These are phyloP conservation scores for Poeciliopsis retropinna DNA, from an alignment of 2,113 vertebrate genomes.

Conservation along the genomic window DNA sequence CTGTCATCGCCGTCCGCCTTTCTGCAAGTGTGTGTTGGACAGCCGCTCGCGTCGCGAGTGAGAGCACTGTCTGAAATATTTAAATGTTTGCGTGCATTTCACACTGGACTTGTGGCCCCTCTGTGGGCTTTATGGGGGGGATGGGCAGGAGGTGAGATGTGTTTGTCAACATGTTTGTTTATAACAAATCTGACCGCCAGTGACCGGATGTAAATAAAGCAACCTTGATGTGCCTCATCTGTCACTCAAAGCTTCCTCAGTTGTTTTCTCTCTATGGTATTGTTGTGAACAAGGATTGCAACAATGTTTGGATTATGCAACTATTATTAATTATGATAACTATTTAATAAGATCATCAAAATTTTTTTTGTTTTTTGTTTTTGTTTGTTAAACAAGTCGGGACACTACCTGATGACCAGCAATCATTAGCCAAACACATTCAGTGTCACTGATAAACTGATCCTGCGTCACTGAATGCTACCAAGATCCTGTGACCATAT, in stretches of 20 bases:
- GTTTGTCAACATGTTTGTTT: conserved; percentile 23
- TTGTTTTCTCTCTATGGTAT: background rate
- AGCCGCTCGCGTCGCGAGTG: conserved; percentile 13
- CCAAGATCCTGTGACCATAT: too few species aligned
- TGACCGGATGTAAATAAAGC: background rate
- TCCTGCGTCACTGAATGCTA: too few species aligned
- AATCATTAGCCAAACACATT: too few species aligned
- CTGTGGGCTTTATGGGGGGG: conserved; percentile 6
- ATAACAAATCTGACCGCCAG: background rate
- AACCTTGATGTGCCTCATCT: background rate
- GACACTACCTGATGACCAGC: too few species aligned
- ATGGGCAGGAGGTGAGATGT: background rate
- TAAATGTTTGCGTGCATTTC: conserved; percentile 76
- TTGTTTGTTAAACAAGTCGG: too few species aligned
- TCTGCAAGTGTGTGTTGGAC: conserved; percentile 21
- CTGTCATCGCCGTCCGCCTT: conserved; percentile 60
- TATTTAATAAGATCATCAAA: too few species aligned
- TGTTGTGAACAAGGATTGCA: too few species aligned
- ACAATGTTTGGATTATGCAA: too few species aligned
- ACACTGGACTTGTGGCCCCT: conserved; percentile 60
- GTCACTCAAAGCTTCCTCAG: background rate
- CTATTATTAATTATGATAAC: too few species aligned
- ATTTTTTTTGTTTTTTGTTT: too few species aligned
- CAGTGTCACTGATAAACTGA: too few species aligned
- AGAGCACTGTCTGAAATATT: conserved; percentile 77